Evolutionary conservation across 2,113 vertebrate species (phyloP), one percentile per base, ranked within the genome.

Genomic region (Panthera tigris): DNA sequence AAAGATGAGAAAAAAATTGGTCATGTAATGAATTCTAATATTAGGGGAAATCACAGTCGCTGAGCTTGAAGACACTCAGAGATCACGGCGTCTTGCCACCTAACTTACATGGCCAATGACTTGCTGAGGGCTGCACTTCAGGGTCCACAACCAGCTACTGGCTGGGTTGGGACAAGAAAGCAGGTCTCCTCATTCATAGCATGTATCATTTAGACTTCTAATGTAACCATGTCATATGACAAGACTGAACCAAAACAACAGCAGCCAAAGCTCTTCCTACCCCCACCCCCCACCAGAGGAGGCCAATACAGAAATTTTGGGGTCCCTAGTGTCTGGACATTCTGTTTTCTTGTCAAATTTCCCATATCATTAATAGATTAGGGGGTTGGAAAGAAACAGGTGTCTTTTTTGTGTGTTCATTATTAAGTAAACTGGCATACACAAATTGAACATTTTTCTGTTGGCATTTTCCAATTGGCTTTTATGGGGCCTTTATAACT

Each of bases 401-500:
- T 80, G 39, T 39, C 55, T 27, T 89, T 80, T 86, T n/a, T 78
- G 27, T 81, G 36, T 87, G 57, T 66, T 65, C n/a, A 45, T 96
- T 94, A 94, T 96, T 94, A 95, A 95, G 57, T 91, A 45, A 90
- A 39, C 86, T 85, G 74, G 92, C 78, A 69, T 18, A 80, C 3
- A 55, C 21, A n/a, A 15, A 55, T 65, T 33, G 61, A 79, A 83
- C 11, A 71, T 33, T 91, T 74, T 85, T 79, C 90, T 63, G 48
- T 45, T 76, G 69, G 63, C 50, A 92, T 48, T 94, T 95, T 86
- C 68, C 89, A 97, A 29, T 10, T 96, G 91, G 55, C 57, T 96
- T 95, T 92, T 71, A 66, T 23, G 16, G 2, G 50, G 61, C 25
- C 23, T 92, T 95, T 89, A 92, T 94, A 94, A 92, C 14, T n/a